Base-by-base conservation (phyloP, 2,797 vertebrate species). In the Amblyopsis hoosieri region DNA sequence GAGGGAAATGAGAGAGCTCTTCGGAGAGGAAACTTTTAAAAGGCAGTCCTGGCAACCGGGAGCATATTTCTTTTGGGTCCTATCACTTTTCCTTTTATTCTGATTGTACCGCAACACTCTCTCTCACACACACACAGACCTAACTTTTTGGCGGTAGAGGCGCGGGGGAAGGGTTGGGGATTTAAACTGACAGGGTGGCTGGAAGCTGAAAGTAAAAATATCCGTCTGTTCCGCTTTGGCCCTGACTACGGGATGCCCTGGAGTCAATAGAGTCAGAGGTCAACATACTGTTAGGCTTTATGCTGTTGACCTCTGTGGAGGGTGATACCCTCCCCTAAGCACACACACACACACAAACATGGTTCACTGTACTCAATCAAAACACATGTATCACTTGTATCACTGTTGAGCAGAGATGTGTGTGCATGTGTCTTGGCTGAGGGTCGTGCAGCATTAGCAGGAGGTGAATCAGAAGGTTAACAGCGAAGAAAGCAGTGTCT, bases 161-260 rank as follows among this genome's bases (percentile, higher is more conserved):
- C 3, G 33, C 13, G 9, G 51, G 17, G 51, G 51, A 3, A 0
- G 23, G 19, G 10, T 12, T 31, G 6, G 9, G 15, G 4, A 10
- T 83, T 70, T 63, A 82, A 67, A 71, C 69, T 75, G 74, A 78
- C 69, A 79, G 71, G 65, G 64, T 73, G 60, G 70, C 79, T 60
- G 67, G 54, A 72, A 87, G 76, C 66, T 84, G 81, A 83, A 77
- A 81, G 85, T 85, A 85, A 86, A 86, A 75, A 79, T 81, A 86
- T 83, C 85, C 78, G 53, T 61, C 62, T 66, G 69, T 81, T 86
- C 68, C 83, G 79, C 65, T 79, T 75, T 48, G 58, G 65, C 57
- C 82, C 37, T 72, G 73, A 69, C 69, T 57, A 53, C 62, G 66
- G 72, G 76, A 76, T 71, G 54, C 57, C 5, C 11, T 2, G 54